These are phyloP conservation scores for Percopsis transmontana DNA, from an alignment of 2,113 vertebrate species.

Conservation along the genomic window DNA sequence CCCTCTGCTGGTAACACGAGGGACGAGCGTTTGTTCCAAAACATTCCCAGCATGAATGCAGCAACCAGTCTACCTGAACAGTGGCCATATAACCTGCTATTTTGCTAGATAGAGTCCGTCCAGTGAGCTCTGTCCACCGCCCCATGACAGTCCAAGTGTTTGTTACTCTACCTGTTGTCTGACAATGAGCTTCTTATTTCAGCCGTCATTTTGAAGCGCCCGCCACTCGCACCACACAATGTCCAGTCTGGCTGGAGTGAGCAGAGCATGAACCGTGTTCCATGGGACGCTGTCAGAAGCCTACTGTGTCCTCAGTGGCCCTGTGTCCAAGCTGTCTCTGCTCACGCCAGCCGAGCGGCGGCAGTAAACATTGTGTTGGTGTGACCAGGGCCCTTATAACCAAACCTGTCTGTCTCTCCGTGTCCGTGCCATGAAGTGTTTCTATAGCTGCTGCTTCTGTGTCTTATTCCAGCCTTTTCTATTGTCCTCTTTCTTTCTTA, in stretches of 20 bases:
- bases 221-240: conserved; percentile 41
- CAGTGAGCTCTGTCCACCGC: background rate
- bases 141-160: background rate
- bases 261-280: conserved; percentile 37
- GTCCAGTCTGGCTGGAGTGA: conserved; percentile 52
- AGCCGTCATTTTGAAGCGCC: conserved; percentile 39
- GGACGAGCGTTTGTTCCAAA: conserved; percentile 1
- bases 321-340: background rate
- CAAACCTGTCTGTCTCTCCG: conserved; percentile 20
- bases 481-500: background rate
- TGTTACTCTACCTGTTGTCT: conserved; percentile 17
- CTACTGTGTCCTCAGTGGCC: conserved; percentile 12
- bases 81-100: background rate
- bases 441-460: conserved; percentile 69
- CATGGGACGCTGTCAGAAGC: conserved; percentile 27
- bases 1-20: conserved; percentile 66
- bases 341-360: conserved; percentile 26
- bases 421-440: conserved; percentile 57
- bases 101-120: background rate
- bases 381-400: conserved; percentile 41
- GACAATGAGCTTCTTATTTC: conserved; percentile 13
- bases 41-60: too few species aligned
- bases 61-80: background rate
- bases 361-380: conserved; percentile 51
- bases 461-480: conserved; percentile 48